Evolutionary conservation across 2,797 vertebrate species (phyloP), one percentile per base, ranked within the genome.

Genomic region (Amphiprion clarkii): DNA sequence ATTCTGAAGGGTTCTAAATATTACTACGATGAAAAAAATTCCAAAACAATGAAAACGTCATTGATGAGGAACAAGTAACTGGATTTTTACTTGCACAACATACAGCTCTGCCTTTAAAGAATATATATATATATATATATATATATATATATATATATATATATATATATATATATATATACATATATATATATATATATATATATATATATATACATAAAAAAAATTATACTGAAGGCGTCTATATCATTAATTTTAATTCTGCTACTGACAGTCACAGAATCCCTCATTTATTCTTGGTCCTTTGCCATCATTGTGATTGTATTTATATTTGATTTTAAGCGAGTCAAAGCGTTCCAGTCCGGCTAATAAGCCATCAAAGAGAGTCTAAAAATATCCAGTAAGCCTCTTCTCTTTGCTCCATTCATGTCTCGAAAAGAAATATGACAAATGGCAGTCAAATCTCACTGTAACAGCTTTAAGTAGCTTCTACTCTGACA

Each of bases 311-410:
- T 79, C 65, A 77, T 76, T 68, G 67, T 78, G 70, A 78, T 69
- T 69, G 61, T 78, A 87, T 88, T 89, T 82, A 69, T 75, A 82
- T 81, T 74, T 83, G 71, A 55, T 76, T 84, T 87, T 82, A 88
- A 80, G 61, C 71, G 69, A 87, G 67, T 89, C 82, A 79, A 71
- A 78, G 78, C 29, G 16, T 82, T 79, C 52, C 54, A 71, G 86
- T 88, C 78, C 76, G 6, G 78, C 81, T 92, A 92, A 92, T 89
- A 90, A 88, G 69, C 78, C 87, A 82, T 92, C 83, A 89, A 88
- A 92, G 79, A 78, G 73, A 78, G 78, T 82, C 81, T 85, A 88
- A 88, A 91, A 88, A 92, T 88, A 89, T 65, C 55, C 78, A 53
- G 27, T 88, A 88, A 92, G 86, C 83, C 77, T 75, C 84, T 88